phyloP scores from a whole-genome alignment of 2,888 invertebrate genomes.

The Endomychus coccineus region DNA sequence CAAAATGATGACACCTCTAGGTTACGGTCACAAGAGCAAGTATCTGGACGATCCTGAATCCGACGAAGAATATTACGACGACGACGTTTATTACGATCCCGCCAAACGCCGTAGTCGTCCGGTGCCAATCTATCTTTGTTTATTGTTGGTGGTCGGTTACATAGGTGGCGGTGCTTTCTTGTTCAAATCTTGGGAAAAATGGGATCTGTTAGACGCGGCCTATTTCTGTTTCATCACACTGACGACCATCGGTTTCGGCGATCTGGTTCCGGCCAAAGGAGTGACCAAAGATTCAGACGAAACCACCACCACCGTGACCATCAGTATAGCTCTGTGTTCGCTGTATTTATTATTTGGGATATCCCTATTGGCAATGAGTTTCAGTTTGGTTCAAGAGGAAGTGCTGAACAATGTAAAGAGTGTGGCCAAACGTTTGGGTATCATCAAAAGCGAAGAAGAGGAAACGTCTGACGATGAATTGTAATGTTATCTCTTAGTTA shows the following conservation, averaged over 20 bases:
- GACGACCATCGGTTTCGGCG: slow-evolving; percentile 89
- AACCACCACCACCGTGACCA: slow-evolving; percentile 44
- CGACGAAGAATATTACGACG: slow-evolving; percentile 48
- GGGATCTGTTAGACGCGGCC: slow-evolving; percentile 80
- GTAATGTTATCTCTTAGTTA: too few species aligned
- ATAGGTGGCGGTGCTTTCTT: slow-evolving; percentile 83
- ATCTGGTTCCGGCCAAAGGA: slow-evolving; percentile 81
- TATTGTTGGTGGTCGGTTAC: slow-evolving; percentile 80
- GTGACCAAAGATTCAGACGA: slow-evolving; percentile 33
- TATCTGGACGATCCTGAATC: slow-evolving; percentile 55
- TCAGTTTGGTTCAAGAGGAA: slow-evolving; percentile 92
- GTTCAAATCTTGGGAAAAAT: slow-evolving; percentile 78
- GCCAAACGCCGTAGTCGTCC: slow-evolving; percentile 53
- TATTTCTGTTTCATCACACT: slow-evolving; percentile 93
- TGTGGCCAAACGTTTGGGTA: slow-evolving; percentile 78
- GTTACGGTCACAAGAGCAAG: slow-evolving; percentile 55
- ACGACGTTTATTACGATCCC: slow-evolving; percentile 34
- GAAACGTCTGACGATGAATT: slow-evolving; percentile 55
- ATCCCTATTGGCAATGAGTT: slow-evolving; percentile 90
- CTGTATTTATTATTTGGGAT: slow-evolving; percentile 91
- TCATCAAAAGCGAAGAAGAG: slow-evolving; percentile 67
- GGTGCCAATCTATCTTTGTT: slow-evolving; percentile 85
- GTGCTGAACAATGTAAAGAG: slow-evolving; percentile 83
- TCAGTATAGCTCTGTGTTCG: slow-evolving; percentile 79
- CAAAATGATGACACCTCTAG: slow-evolving; percentile 61